Conservation (phyloP, 2,888 invertebrate species). For the Ferrisia virgata region DNA sequence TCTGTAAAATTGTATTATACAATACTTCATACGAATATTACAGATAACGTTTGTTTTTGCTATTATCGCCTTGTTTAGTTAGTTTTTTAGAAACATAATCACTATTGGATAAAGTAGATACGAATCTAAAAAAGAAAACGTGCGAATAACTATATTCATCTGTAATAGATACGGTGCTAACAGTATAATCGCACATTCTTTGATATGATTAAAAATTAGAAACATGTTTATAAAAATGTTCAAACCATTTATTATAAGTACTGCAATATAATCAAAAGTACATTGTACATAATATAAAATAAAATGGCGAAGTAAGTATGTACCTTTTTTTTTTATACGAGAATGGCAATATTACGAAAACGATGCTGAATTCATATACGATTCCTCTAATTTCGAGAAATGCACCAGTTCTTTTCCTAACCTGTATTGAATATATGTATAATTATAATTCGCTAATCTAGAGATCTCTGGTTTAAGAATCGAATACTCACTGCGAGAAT, state of each 20-base stretch:
- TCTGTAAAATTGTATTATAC: not conserved
- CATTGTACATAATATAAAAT: not conserved
- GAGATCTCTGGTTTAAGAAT: no score
- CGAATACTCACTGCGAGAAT: conserved; percentile 63
- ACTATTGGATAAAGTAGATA: no score
- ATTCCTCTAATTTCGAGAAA: conserved; percentile 35
- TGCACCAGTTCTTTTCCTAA: conserved; percentile 13
- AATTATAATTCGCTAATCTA: no score
- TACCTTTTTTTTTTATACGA: no score
- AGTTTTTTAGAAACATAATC: not conserved
- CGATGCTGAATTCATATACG: conserved; percentile 23
- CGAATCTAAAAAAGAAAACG: no score
- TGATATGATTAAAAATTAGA: not conserved
- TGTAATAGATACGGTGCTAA: no score
- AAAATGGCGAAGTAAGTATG: not conserved
- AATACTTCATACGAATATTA: not conserved
- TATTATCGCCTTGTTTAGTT: not conserved
- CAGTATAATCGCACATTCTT: no score
- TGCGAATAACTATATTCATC: no score
- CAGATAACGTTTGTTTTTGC: not conserved
- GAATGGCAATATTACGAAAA: not conserved
- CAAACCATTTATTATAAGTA: not conserved
- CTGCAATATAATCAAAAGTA: not conserved
- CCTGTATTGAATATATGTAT: conserved; percentile 8
- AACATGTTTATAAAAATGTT: not conserved